Base-by-base conservation (phyloP, 2,888 invertebrate genomes). In the Standfussiana lucernea region DNA sequence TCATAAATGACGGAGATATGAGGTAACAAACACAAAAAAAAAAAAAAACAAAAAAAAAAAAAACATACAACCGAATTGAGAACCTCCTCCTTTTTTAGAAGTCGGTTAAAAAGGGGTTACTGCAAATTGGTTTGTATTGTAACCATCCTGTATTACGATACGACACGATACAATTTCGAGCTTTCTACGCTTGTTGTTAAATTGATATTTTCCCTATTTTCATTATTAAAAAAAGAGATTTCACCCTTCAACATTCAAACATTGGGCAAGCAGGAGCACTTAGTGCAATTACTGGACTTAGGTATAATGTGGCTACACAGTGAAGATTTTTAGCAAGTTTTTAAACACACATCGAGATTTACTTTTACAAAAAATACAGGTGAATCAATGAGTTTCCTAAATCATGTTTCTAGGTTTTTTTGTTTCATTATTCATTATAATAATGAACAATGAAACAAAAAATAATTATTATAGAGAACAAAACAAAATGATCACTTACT, bases 401-500 rank as follows among this genome's bases (percentile, higher is more conserved):
- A n/a, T n/a, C n/a, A n/a, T n/a, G n/a, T n/a, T n/a, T n/a, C n/a
- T n/a, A n/a, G n/a, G n/a, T n/a, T n/a, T n/a, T n/a, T n/a, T n/a
- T n/a, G n/a, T n/a, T n/a, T n/a, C n/a, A n/a, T n/a, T n/a, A n/a
- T n/a, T n/a, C n/a, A n/a, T n/a, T 59, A 59, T 18, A 32, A 28
- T 56, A 56, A 56, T 56, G 28, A 56, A 15, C 7, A 56, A 15
- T 15, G 28, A 53, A 53, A 35, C 21, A 35, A 35, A 3, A 4
- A 64, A 15, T 18, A 78, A 2, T n/a, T n/a, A 15, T 7, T 32
- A 13, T 11, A 56, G 24, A 50, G 50, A 45, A 67, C 3, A 61
- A 75, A 35, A 65, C 1, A 70, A 67, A 61, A 56, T 4, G 5
- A 68, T 73, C 83, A 97, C 98, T 97, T 95, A 98, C 98, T 93